Evolutionary conservation across 2,797 vertebrate species (phyloP).

Genomic region (Luscinia luscinia): DNA sequence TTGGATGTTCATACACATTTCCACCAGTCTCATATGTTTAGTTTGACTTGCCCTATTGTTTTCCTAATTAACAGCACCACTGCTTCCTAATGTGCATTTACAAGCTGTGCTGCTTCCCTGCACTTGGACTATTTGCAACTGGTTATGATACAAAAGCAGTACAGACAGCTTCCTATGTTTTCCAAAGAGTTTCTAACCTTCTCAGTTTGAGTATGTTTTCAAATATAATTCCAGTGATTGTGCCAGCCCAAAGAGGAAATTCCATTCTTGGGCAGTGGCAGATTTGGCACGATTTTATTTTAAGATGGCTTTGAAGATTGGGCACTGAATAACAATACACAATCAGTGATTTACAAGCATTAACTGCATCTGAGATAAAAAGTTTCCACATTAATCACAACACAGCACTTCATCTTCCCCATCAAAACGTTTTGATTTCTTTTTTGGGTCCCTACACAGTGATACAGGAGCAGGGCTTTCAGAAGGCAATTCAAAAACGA

Average conservation of each 20-base stretch:
- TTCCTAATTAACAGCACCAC: not conserved
- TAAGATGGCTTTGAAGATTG: constrained; percentile 20
- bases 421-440: not conserved
- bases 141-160: not conserved
- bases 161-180: not conserved
- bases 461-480: not conserved
- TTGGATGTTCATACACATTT: fast-evolving
- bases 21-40: not conserved
- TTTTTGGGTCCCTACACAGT: not conserved
- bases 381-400: constrained; percentile 20
- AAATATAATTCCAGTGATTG: not conserved
- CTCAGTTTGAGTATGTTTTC: not conserved
- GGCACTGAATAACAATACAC: not conserved
- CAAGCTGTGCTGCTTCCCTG: not conserved
- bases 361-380: not conserved
- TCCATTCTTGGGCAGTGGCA: constrained; percentile 15
- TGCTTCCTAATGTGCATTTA: not conserved
- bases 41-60: not conserved
- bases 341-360: not conserved
- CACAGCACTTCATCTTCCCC: not conserved
- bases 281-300: constrained; percentile 16
- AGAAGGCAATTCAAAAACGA: not conserved
- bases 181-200: not conserved
- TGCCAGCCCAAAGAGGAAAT: constrained; percentile 47
- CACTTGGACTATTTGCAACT: not conserved